phyloP scores from a whole-genome alignment of 2,888 invertebrate genomes.

The Chloroclysta siterata region DNA sequence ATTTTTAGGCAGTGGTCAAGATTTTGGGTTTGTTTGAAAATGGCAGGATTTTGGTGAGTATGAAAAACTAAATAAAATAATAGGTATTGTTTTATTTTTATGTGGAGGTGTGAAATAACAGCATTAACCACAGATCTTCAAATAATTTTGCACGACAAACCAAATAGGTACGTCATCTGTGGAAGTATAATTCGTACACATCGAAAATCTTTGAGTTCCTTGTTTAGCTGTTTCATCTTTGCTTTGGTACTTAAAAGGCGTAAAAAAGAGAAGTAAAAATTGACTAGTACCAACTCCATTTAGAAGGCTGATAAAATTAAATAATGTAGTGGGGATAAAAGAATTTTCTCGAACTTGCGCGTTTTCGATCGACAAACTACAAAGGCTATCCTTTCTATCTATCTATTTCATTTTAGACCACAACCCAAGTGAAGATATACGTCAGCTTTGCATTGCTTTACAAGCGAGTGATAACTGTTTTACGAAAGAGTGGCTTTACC shows the following conservation, averaged over 20 bases:
- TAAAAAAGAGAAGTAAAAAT: not conserved
- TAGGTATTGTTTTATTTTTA: no score
- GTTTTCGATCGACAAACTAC: slow-evolving; percentile 26
- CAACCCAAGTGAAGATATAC: slow-evolving; percentile 35
- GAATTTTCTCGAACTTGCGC: slow-evolving; percentile 56
- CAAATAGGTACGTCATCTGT: not conserved
- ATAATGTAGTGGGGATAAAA: slow-evolving; percentile 32
- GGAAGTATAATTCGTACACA: not conserved
- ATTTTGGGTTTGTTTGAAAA: no score
- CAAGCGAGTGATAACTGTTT: not conserved
- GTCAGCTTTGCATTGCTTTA: slow-evolving; percentile 37
- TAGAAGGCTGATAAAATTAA: slow-evolving; percentile 14
- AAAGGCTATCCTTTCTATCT: no score
- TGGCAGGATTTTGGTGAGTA: no score
- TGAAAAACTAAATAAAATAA: no score
- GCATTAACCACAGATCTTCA: no score
- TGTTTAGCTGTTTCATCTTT: not conserved
- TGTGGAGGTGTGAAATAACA: no score
- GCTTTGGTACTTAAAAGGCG: not conserved
- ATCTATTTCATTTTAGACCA: slow-evolving; percentile 29
- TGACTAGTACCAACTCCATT: slow-evolving; percentile 3
- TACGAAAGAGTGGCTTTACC: not conserved
- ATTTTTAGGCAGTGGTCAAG: no score
- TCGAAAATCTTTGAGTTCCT: not conserved
- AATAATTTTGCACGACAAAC: no score